These are phyloP conservation scores for Halcyon badia DNA, from an alignment of 2,797 vertebrate genomes.

Conservation along the genomic window DNA sequence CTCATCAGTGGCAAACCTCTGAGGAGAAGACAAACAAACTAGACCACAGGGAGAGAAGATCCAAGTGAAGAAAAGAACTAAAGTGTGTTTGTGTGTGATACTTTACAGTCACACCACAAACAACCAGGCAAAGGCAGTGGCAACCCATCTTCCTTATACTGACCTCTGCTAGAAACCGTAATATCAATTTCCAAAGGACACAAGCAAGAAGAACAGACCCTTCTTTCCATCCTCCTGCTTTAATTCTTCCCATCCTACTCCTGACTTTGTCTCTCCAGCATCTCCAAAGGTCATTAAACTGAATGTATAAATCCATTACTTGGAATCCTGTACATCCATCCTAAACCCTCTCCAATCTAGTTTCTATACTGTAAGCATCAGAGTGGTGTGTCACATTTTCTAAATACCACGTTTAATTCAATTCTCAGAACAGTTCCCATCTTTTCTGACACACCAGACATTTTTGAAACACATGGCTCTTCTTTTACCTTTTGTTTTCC, in stretches of 20 bases:
- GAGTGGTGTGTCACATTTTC: neutral
- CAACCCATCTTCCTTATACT: neutral
- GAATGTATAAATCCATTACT: neutral
- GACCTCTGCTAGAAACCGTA: neutral
- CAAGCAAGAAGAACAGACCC: neutral
- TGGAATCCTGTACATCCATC: neutral
- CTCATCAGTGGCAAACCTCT: neutral
- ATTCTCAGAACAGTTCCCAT: neutral
- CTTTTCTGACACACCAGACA: neutral
- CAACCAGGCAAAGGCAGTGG: neutral
- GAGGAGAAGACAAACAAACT: slow-evolving; percentile 40
- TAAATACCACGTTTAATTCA: neutral
- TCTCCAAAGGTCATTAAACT: neutral
- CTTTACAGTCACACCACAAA: neutral
- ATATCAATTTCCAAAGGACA: neutral
- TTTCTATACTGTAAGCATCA: neutral
- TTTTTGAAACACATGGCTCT: neutral
- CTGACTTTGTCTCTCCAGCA: neutral
- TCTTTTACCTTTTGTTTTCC: neutral
- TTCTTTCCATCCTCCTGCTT: neutral
- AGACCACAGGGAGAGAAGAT: neutral
- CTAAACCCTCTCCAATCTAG: neutral
- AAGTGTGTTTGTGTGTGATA: neutral
- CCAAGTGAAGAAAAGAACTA: neutral
- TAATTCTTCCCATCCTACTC: neutral